phyloP scores from a whole-genome alignment of 2,888 invertebrate species.

The Chouioia cunea region DNA sequence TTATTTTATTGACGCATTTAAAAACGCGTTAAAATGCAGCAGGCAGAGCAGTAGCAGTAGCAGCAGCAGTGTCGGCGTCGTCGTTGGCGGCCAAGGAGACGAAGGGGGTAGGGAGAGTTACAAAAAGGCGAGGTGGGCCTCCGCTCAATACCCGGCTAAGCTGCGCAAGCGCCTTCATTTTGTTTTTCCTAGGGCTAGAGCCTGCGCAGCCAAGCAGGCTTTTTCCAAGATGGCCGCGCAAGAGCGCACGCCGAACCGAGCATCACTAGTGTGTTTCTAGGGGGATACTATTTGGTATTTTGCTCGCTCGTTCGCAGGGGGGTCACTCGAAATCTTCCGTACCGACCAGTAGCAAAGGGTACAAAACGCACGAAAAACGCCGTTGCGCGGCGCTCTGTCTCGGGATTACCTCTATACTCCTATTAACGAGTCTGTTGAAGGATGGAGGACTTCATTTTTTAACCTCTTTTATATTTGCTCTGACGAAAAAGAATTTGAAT shows the following conservation, averaged over 20 bases:
- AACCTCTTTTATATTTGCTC: not conserved
- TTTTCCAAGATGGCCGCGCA: slow-evolving; percentile 48
- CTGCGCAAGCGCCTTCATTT: slow-evolving; percentile 69
- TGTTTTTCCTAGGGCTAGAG: slow-evolving; percentile 64
- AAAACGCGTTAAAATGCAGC: slow-evolving; percentile 59
- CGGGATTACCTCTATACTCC: not conserved
- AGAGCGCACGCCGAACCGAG: not conserved
- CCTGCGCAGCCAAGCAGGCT: slow-evolving; percentile 16
- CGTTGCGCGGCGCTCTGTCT: slow-evolving; percentile 33
- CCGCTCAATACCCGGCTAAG: slow-evolving; percentile 66
- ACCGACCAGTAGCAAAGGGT: slow-evolving; percentile 54
- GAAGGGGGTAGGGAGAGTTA: slow-evolving; percentile 56
- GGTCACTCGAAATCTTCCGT: slow-evolving; percentile 51
- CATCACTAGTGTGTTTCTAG: not conserved
- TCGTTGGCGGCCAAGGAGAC: slow-evolving; percentile 50
- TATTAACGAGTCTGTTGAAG: not conserved
- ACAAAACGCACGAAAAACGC: slow-evolving; percentile 14
- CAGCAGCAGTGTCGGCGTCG: slow-evolving; percentile 46
- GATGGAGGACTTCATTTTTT: not conserved
- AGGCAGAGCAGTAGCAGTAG: slow-evolving; percentile 44
- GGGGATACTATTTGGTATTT: not conserved
- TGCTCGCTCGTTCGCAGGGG: not conserved
- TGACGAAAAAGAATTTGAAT: too few species aligned
- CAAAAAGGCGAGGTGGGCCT: slow-evolving; percentile 65
- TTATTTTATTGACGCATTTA: slow-evolving; percentile 56